These are phyloP conservation scores for Clupea harengus DNA, from an alignment of 2,113 vertebrate genomes.

Conservation along the genomic window DNA sequence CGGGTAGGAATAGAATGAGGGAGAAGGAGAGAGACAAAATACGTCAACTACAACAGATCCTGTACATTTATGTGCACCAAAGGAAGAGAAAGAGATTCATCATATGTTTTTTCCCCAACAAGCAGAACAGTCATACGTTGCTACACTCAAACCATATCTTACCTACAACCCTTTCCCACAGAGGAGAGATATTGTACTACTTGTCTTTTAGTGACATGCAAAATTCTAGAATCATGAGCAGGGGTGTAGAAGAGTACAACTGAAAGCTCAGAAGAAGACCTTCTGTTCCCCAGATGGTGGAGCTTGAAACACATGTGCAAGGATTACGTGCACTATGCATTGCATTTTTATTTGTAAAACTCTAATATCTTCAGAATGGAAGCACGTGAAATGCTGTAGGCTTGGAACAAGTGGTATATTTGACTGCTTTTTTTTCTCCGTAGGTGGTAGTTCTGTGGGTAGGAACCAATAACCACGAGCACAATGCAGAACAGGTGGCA, in stretches of 20 bases:
- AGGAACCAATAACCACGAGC: constrained; percentile 93
- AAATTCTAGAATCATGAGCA: too few species aligned
- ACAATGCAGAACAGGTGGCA: constrained; percentile 91
- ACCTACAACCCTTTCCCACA: not conserved
- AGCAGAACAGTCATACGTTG: too few species aligned
- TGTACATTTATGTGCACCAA: too few species aligned
- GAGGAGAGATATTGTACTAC: not conserved
- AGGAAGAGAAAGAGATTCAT: too few species aligned
- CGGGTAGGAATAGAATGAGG: constrained; percentile 72
- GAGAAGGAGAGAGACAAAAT: too few species aligned
- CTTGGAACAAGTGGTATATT: not conserved
- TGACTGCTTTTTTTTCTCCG: constrained; percentile 33
- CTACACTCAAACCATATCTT: too few species aligned
- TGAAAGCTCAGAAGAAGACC: too few species aligned
- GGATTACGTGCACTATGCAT: not conserved
- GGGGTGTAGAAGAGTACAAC: too few species aligned
- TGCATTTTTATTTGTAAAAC: not conserved
- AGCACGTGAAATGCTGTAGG: not conserved
- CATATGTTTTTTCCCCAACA: too few species aligned
- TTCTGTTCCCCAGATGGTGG: not conserved
- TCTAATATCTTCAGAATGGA: not conserved
- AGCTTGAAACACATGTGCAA: not conserved
- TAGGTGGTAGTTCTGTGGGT: constrained; percentile 97
- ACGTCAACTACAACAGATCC: too few species aligned
- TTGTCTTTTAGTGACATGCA: too few species aligned